Evolutionary conservation across 2,797 vertebrate genomes (phyloP).

Genomic region (Mus spretus): DNA sequence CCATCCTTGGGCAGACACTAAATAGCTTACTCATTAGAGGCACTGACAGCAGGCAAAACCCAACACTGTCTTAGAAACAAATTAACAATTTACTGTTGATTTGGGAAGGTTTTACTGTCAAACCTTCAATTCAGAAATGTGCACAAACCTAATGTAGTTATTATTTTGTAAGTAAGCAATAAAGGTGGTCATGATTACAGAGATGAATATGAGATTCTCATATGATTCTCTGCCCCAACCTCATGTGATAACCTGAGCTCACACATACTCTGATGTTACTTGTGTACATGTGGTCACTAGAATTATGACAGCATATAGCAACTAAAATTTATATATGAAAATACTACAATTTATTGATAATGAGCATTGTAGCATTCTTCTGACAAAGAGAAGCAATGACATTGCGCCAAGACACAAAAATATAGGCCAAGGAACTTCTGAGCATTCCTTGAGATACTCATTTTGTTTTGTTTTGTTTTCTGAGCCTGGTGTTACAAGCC

Average conservation of each 20-base stretch:
- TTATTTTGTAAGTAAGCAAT: conserved; percentile 32
- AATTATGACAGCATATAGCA: not conserved
- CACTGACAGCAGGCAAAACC: conserved; percentile 49
- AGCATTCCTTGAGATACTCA: not conserved
- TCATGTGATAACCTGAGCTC: not conserved
- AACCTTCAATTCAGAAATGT: conserved; percentile 14
- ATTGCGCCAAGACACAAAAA: not conserved
- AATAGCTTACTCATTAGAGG: conserved; percentile 72
- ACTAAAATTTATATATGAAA: conserved; percentile 1
- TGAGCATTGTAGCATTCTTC: not conserved
- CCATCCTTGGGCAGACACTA: conserved; percentile 49
- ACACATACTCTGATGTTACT: not conserved
- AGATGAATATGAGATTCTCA: not conserved
- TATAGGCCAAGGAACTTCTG: not conserved
- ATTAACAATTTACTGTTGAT: conserved; percentile 57
- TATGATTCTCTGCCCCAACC: not conserved
- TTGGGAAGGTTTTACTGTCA: conserved; percentile 28
- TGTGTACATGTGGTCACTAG: not conserved
- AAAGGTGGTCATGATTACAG: not conserved
- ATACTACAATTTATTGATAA: not conserved
- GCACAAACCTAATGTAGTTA: not conserved
- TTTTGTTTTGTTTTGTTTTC: not conserved
- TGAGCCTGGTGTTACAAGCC: not conserved
- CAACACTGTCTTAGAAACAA: conserved; percentile 51
- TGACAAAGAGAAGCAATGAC: not conserved